A percentile compares a stretch with the other conserved stretches of the same genome.
These are phyloP conservation scores for Camponotus pennsylvanicus DNA, from an alignment of 1,140 invertebrate genomes.

Conservation along the genomic window DNA sequence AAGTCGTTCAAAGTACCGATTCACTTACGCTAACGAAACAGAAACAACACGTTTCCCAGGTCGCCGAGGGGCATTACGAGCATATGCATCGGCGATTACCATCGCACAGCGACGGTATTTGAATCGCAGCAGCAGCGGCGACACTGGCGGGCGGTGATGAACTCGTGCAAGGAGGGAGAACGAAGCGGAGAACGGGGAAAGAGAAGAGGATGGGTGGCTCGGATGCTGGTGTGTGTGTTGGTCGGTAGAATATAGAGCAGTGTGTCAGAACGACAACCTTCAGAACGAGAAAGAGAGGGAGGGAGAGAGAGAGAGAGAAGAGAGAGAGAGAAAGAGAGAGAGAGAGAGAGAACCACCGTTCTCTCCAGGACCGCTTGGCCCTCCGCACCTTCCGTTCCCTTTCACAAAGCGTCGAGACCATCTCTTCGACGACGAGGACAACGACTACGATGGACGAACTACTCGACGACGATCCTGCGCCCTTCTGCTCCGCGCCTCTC, in stretches of 20 bases:
- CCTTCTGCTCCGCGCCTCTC: conserved; percentile 32
- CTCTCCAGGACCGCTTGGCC: conserved; percentile 69
- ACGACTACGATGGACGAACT: conserved; percentile 52
- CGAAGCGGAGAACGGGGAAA: conserved; percentile 22
- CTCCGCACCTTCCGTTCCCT: conserved; percentile 62
- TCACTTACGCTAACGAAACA: conserved; percentile 67
- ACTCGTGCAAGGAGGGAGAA: neutral
- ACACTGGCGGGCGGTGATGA: neutral
- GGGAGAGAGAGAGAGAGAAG: no score
- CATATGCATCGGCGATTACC: conserved; percentile 59
- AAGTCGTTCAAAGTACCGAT: conserved; percentile 46
- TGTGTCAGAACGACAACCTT: conserved; percentile 83
- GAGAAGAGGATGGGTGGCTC: conserved; percentile 7
- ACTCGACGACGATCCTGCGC: conserved; percentile 57
- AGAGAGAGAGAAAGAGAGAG: no score
- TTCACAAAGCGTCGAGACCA: conserved; percentile 63
- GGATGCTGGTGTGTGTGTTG: conserved; percentile 51
- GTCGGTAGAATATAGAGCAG: conserved; percentile 82
- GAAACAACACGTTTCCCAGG: conserved; percentile 50
- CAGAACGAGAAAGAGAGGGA: conserved; percentile 19
- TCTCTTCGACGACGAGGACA: conserved; percentile 29
- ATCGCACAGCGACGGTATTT: conserved; percentile 53
- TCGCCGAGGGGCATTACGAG: conserved; percentile 21
- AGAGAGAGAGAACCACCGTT: conserved; percentile 59
- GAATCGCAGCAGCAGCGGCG: conserved; percentile 55